Conservation (phyloP, 2,888 invertebrate genomes). For the Morpho achilles region DNA sequence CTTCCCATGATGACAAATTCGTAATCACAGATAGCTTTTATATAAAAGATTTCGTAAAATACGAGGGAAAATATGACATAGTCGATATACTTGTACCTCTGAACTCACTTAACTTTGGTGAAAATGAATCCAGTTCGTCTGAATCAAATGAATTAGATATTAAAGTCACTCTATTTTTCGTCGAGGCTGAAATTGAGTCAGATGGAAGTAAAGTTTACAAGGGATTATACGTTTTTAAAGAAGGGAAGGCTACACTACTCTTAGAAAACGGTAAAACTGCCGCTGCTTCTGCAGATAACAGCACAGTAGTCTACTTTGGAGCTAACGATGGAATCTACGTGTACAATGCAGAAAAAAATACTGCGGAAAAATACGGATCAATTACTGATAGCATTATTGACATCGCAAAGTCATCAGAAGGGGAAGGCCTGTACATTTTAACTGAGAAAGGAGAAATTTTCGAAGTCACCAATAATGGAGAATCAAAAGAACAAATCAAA, state of each 20-base stretch:
- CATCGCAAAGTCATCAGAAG: conserved; percentile 26
- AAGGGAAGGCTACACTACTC: conserved; percentile 35
- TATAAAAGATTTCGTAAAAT: conserved; percentile 18
- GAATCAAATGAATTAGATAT: conserved; percentile 20
- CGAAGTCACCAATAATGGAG: conserved; percentile 52
- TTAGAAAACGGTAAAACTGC: conserved; percentile 44
- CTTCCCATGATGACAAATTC: conserved; percentile 19
- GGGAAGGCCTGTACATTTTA: conserved; percentile 46
- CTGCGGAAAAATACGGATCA: conserved; percentile 33
- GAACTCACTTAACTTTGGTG: conserved; percentile 29
- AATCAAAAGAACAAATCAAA: conserved; percentile 42
- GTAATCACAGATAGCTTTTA: conserved; percentile 24
- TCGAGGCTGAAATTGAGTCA: conserved; percentile 31
- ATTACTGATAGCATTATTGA: conserved; percentile 33
- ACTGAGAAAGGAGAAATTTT: conserved; percentile 47
- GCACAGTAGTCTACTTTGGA: conserved; percentile 42
- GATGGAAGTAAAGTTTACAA: conserved; percentile 26
- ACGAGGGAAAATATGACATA: conserved; percentile 31
- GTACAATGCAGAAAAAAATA: conserved; percentile 32
- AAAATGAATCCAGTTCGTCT: conserved; percentile 10
- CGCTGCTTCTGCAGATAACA: conserved; percentile 37
- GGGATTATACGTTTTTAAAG: conserved; percentile 40
- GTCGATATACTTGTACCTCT: conserved; percentile 31
- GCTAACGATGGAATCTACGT: conserved; percentile 47
- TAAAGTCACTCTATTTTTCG: conserved; percentile 29